These are phyloP conservation scores for Eudasyphora cyanicolor DNA, from an alignment of 2,888 invertebrate species.

Conservation along the genomic window DNA sequence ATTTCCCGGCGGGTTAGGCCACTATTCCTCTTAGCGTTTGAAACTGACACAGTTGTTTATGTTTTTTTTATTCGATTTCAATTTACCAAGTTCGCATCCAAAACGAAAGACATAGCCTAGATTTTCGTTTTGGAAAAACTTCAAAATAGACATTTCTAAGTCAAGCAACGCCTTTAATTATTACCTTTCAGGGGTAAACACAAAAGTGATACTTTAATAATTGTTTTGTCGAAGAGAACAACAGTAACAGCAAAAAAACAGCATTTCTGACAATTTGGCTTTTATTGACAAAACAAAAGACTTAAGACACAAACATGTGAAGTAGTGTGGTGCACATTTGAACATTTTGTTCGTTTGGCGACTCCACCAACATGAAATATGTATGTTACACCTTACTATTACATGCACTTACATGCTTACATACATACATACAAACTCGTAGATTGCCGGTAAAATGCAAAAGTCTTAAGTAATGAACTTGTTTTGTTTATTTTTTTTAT, in stretches of 20 bases:
- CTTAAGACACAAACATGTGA: constrained; percentile 11
- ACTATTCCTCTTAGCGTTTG: too few relatives aligned
- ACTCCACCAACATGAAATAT: not conserved
- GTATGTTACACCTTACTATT: constrained; percentile 8
- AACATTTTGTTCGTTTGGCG: not conserved
- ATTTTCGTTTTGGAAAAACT: not conserved
- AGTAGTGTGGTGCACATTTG: not conserved
- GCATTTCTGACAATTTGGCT: not conserved
- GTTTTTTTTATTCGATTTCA: too few relatives aligned
- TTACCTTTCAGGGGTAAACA: constrained; percentile 27
- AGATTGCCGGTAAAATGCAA: not conserved
- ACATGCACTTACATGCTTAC: not conserved
- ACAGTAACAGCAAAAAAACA: constrained; percentile 17
- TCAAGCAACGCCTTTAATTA: constrained; percentile 54
- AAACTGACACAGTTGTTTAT: too few relatives aligned
- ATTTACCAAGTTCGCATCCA: not conserved
- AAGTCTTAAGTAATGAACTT: constrained; percentile 33
- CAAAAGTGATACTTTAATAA: constrained; percentile 13
- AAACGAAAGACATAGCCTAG: constrained; percentile 4
- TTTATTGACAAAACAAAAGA: constrained; percentile 11
- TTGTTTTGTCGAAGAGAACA: not conserved
- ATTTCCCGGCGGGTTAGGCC: too few relatives aligned
- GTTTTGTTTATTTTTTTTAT: not conserved
- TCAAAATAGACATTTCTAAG: constrained; percentile 10
- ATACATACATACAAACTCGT: not conserved